Conservation (phyloP, 2,113 vertebrate genomes). For the Danionella cerebrum region DNA sequence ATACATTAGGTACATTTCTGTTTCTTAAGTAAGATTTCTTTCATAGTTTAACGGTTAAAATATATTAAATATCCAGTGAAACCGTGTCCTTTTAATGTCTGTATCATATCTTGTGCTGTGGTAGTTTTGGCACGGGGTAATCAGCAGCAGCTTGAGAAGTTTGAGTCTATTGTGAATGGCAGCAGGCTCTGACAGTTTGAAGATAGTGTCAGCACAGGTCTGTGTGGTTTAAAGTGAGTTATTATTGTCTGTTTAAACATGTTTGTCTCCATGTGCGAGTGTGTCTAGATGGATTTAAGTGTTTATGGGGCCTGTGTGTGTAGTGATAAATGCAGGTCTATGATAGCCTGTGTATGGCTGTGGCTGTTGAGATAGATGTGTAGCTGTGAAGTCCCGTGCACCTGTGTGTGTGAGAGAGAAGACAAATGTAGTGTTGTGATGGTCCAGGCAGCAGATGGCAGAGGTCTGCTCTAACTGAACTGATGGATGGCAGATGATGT, state of each 20-base stretch:
- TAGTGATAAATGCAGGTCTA: conserved; percentile 54
- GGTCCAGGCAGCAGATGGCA: conserved; percentile 86
- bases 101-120: background rate
- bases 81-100: no score
- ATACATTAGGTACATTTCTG: no score
- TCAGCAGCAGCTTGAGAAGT: conserved; percentile 2
- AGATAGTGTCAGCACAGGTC: conserved; percentile 65
- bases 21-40: no score
- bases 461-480: conserved; percentile 69
- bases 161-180: background rate
- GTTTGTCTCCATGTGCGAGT: conserved; percentile 19
- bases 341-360: conserved; percentile 62
- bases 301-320: conserved; percentile 35
- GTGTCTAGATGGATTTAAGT: background rate
- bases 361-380: conserved; percentile 2
- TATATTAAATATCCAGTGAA: no score
- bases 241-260: background rate
- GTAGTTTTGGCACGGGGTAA: background rate
- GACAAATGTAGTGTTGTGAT: conserved; percentile 62
- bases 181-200: conserved; percentile 4
- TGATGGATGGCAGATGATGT: conserved; percentile 97
- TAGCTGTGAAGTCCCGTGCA: conserved; percentile 37
- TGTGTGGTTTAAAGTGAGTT: conserved; percentile 66
- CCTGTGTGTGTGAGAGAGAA: conserved; percentile 52
- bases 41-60: no score